Base-by-base conservation (phyloP, 2,797 vertebrate genomes). In the Manis javanica region DNA sequence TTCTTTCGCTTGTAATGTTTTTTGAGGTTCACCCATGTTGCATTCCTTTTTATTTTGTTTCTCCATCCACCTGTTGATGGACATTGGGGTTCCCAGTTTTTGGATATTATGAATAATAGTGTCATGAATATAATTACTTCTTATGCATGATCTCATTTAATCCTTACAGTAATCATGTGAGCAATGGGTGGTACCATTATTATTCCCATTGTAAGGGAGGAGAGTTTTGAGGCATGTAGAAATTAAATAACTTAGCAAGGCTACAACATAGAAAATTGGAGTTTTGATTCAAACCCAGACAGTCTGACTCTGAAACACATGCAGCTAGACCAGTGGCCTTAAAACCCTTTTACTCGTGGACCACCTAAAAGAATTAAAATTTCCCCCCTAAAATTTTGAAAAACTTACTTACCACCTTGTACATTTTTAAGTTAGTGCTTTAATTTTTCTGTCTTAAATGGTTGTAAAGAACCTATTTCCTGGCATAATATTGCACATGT, bases 21-120 rank as follows among this genome's bases (percentile, higher is more conserved):
- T 90, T 82, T 82, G 79, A 74, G 34, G 11, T 84, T 91, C 78
- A 63, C 74, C 21, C 15, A 34, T 75, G 42, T 84, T 74, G 10
- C 34, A 75, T 84, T 84, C 21, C 29, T 75, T 75, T 75, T 84
- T 75, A 75, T 69, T 90, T 68, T 68, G 75, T 81, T 90, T 46
- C 59, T 29, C 53, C 21, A 59, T 57, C 53, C 23, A 21, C 37
- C 39, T 69, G 53, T 69, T 31, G 34, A 63, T 83, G 34, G 34
- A 53, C 34, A 42, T 64, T 91, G 83, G 57, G 26, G 14, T 83
- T 72, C 55, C 37, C 57, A 55, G 39, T 92, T 53, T 75, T 74
- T 49, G 68, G 57, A 55, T 91, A 2, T 83, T 74, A 53, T 42
- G 46, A 91, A 42, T 72, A 83, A 74, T 26, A 55, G 14, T 61